A percentile compares a stretch with the other conserved stretches of the same genome.
These are phyloP conservation scores for Panthera leo DNA, from an alignment of 2,113 vertebrate species.

Conservation along the genomic window DNA sequence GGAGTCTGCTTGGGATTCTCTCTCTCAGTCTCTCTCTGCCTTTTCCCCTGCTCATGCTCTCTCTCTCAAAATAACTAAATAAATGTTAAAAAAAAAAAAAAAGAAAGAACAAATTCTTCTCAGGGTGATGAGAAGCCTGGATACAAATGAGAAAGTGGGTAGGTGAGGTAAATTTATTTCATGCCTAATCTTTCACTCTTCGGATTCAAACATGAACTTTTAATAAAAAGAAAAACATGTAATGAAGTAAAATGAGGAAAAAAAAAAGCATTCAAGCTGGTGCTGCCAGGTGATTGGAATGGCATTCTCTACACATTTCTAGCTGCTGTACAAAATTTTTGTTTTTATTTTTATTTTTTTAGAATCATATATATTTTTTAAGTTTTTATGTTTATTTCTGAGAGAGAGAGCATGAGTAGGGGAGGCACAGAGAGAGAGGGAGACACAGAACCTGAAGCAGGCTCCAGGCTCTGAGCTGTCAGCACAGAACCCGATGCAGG, in stretches of 20 bases:
- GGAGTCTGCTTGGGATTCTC: too few species aligned
- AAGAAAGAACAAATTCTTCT: not conserved
- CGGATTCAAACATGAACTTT: not conserved
- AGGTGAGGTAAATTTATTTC: not conserved
- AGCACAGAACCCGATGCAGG: fast-evolving
- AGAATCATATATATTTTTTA: too few species aligned
- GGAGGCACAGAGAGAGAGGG: not conserved
- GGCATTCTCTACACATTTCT: not conserved
- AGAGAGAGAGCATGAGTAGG: not conserved
- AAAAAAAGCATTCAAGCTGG: not conserved
- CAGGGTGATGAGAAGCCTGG: not conserved
- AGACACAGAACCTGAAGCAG: too few species aligned
- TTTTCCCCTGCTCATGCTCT: too few species aligned
- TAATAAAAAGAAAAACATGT: not conserved
- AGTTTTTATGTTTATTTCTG: too few species aligned
- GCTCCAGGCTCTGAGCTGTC: too few species aligned
- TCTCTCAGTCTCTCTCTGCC: too few species aligned
- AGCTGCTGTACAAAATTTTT: not conserved
- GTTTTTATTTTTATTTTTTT: not conserved
- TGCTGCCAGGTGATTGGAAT: not conserved
- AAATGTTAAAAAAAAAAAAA: not conserved
- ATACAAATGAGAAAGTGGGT: not conserved
- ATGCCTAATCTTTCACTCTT: not conserved
- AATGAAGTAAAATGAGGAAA: not conserved
- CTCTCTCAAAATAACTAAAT: too few species aligned